These are phyloP conservation scores for Oryzias celebensis DNA, from an alignment of 2,113 vertebrate species.

Conservation along the genomic window DNA sequence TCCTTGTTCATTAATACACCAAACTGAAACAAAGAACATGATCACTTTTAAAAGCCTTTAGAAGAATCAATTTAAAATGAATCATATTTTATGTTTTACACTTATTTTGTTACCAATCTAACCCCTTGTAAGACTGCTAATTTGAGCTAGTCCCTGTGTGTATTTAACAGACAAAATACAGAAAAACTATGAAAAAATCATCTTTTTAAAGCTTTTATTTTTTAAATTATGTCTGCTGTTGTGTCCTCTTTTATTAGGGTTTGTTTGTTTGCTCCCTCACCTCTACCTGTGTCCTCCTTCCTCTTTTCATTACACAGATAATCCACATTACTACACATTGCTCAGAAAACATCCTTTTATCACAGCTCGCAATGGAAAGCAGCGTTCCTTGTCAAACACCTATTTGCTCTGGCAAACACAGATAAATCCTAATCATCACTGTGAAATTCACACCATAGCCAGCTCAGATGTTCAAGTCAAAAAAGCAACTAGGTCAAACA, in stretches of 20 bases:
- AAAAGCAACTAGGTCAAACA: constrained; percentile 34
- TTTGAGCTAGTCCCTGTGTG: too few relatives aligned
- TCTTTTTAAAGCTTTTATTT: background rate
- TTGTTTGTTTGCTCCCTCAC: background rate
- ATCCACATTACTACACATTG: background rate
- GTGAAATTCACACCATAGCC: constrained; percentile 9
- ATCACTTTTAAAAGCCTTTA: too few relatives aligned
- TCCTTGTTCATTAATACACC: too few relatives aligned
- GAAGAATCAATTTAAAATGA: too few relatives aligned
- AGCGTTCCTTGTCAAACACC: constrained; percentile 4
- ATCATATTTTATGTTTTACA: too few relatives aligned
- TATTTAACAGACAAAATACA: too few relatives aligned
- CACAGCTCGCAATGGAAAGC: background rate
- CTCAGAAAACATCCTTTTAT: background rate
- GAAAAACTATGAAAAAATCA: too few relatives aligned
- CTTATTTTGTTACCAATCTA: too few relatives aligned
- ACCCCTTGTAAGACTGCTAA: too few relatives aligned
- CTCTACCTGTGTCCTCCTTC: background rate
- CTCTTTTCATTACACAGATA: constrained; percentile 1
- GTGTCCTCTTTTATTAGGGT: constrained; percentile 1
- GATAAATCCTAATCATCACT: constrained; percentile 31
- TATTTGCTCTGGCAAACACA: constrained; percentile 13
- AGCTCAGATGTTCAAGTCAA: background rate
- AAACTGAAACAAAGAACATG: too few relatives aligned
- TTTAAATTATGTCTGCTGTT: background rate